phyloP scores from a whole-genome alignment of 2,113 vertebrate species.

The Phrynosoma platyrhinos region DNA sequence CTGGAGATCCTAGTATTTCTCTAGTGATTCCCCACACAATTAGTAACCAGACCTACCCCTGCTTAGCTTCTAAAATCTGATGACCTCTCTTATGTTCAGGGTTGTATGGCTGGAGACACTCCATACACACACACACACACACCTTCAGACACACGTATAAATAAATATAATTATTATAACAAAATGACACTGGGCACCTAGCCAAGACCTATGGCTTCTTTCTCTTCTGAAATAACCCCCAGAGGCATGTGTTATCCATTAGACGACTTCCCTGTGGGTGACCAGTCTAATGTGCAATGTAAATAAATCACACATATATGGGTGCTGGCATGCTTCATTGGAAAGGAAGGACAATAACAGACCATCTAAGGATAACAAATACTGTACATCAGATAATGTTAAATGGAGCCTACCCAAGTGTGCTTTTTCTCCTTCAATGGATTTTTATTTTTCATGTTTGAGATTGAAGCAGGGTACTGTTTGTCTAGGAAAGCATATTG shows the following conservation, averaged over 20 bases:
- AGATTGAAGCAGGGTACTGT: slow-evolving; percentile 36
- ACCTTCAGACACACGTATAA: not conserved
- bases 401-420: slow-evolving; percentile 35
- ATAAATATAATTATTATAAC: not conserved
- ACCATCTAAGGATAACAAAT: slow-evolving; percentile 57
- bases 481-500: slow-evolving; percentile 49
- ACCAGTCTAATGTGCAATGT: not conserved
- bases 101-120: no score
- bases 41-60: no score
- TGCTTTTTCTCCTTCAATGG: not conserved
- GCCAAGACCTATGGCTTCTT: slow-evolving; percentile 3
- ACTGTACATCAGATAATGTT: slow-evolving; percentile 32
- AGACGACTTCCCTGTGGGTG: not conserved
- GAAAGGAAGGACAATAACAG: slow-evolving; percentile 50
- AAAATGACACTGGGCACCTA: not conserved
- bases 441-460: slow-evolving; percentile 38
- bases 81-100: no score
- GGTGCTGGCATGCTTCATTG: slow-evolving; percentile 24
- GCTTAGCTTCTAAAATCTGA: no score
- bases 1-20: no score
- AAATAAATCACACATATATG: slow-evolving; percentile 24
- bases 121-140: no score
- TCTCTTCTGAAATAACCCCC: not conserved
- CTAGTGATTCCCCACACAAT: no score
- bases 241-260: not conserved